Evolutionary conservation across 2,888 invertebrate genomes (phyloP).

Genomic region (Mythimna pallens): DNA sequence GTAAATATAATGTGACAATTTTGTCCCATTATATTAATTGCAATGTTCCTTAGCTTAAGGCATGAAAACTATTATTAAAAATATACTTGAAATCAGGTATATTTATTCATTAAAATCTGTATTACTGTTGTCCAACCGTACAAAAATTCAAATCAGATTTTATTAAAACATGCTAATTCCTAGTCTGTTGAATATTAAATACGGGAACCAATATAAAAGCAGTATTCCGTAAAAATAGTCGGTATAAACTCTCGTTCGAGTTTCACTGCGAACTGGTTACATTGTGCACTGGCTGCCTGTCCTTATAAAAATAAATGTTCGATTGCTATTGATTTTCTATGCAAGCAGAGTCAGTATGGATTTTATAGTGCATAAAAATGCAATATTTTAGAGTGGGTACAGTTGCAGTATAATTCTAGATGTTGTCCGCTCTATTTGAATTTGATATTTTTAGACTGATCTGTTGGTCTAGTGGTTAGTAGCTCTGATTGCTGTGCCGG

Average conservation of each 20-base stretch:
- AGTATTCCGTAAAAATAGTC: constrained; percentile 40
- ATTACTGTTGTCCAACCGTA: not conserved
- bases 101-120: not conserved
- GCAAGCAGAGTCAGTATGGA: constrained; percentile 6
- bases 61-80: no score
- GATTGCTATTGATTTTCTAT: constrained; percentile 24
- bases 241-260: constrained; percentile 42
- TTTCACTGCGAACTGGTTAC: constrained; percentile 33
- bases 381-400: not conserved
- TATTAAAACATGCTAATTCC: constrained; percentile 34
- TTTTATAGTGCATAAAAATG: constrained; percentile 12
- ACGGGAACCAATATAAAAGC: constrained; percentile 39
- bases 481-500: no score
- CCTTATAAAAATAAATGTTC: constrained; percentile 40
- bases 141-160: constrained; percentile 30
- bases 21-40: no score
- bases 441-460: no score
- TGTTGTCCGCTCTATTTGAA: no score
- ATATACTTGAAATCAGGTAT: no score
- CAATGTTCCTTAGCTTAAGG: no score
- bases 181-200: constrained; percentile 43
- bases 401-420: not conserved
- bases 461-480: no score
- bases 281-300: constrained; percentile 21
- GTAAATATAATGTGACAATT: no score